Base-by-base conservation (phyloP, 2,797 vertebrate species). In the Neosilurus hyrtlii region DNA sequence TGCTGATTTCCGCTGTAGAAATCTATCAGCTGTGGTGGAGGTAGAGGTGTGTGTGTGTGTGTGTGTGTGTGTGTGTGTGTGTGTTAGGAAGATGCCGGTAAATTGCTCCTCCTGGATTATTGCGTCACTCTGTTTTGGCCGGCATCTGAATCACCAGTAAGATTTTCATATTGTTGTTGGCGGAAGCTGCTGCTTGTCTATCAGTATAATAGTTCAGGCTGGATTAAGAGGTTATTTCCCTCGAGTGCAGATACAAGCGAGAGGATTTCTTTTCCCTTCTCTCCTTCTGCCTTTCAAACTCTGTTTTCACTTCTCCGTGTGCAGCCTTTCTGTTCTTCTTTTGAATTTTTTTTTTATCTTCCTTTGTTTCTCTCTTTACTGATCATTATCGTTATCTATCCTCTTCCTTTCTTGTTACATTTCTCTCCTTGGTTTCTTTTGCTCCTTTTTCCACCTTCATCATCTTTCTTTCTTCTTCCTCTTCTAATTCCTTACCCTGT, bases 171-270 rank as follows among this genome's bases (percentile, higher is more conserved):
- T 96, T 93, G 94, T 94, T 88, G 88, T 93, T 92, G 90, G 90
- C 95, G 95, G 94, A 94, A 92, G 93, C 93, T 94, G 94, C 95
- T 94, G 94, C 95, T 94, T 93, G 95, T 93, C 92, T 95, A 93
- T 95, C 95, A 96, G 95, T 96, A 95, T 96, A 96, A 96, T 96
- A 95, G 94, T 94, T 92, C 95, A 91, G 88, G 93, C 92, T 94
- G 94, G 95, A 97, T 97, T 97, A 96, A 96, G 95, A 95, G 94
- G 94, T 97, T 97, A 96, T 97, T 98, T 97, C 95, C 96, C 96
- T 92, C 90, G 94, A 95, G 95, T 95, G 92, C 92, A 95, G 94
- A 94, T 95, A 96, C 93, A 94, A 95, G 95, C 92, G 91, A 89
- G 92, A 90, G 89, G 94, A 75, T 87, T 88, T 86, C 86, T 80